Percentiles rank a stretch among this genome's conserved stretches.
phyloP scores from a whole-genome alignment of 1,140 invertebrate genomes.

The Psix sp. region DNA sequence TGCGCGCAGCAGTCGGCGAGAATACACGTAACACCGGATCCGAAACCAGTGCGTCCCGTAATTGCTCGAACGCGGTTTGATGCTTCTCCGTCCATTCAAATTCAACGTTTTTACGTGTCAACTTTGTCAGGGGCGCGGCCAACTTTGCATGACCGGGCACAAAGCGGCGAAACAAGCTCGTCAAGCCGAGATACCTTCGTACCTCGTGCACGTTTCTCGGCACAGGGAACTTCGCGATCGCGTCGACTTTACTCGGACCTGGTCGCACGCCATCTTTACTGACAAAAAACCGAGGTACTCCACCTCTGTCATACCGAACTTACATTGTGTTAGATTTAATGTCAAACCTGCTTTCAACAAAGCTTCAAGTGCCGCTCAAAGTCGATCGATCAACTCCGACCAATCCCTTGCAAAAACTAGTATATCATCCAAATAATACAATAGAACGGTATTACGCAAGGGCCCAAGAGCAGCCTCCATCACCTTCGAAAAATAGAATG shows the following conservation, averaged over 20 bases:
- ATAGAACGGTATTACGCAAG: neutral
- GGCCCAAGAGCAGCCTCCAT: neutral
- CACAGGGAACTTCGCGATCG: slow-evolving; percentile 58
- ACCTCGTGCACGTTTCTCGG: slow-evolving; percentile 62
- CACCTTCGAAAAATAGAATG: slow-evolving; percentile 4
- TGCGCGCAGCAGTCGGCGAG: slow-evolving; percentile 54
- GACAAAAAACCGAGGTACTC: slow-evolving; percentile 62
- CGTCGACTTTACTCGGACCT: slow-evolving; percentile 58
- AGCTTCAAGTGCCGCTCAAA: slow-evolving; percentile 52
- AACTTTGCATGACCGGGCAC: neutral
- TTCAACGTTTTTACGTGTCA: neutral
- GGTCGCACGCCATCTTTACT: slow-evolving; percentile 13
- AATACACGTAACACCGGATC: slow-evolving; percentile 66
- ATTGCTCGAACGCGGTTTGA: neutral
- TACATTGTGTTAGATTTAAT: slow-evolving; percentile 63
- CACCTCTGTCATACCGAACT: slow-evolving; percentile 56
- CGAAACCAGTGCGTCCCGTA: neutral
- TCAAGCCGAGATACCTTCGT: slow-evolving; percentile 64
- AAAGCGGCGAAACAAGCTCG: slow-evolving; percentile 40
- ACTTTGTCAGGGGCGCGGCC: neutral
- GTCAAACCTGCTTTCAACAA: slow-evolving; percentile 55
- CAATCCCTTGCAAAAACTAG: slow-evolving; percentile 46
- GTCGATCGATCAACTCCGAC: slow-evolving; percentile 42
- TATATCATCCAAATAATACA: slow-evolving; percentile 57
- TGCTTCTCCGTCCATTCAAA: neutral